A percentile compares a stretch with the other conserved stretches of the same genome.
Conservation (phyloP, 2,888 invertebrate species). For the Caradrina clavipalpis region DNA sequence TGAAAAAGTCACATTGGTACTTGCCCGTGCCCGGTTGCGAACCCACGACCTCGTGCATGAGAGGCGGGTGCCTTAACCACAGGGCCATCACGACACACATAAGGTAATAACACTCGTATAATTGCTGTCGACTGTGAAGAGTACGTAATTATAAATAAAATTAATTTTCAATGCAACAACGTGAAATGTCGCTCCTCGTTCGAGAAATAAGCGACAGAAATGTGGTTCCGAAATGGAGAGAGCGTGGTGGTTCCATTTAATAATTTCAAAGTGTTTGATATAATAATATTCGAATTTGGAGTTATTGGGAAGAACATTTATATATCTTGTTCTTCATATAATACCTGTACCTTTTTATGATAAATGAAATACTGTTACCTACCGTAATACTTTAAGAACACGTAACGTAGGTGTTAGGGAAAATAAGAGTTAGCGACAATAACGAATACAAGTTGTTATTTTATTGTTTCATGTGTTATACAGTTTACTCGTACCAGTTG, state of each 20-base stretch:
- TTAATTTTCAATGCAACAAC: conserved; percentile 43
- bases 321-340: conserved; percentile 1
- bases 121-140: conserved; percentile 40
- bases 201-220: conserved; percentile 22
- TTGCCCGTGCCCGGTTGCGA: no score
- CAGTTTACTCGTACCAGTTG: neutral
- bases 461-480: neutral
- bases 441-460: conserved; percentile 1
- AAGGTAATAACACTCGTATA: conserved; percentile 57
- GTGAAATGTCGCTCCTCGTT: conserved; percentile 24
- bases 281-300: conserved; percentile 18
- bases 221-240: conserved; percentile 18
- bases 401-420: neutral
- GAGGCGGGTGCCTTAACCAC: no score
- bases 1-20: no score
- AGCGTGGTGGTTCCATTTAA: conserved; percentile 8
- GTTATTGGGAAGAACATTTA: neutral
- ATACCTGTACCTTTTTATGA: neutral
- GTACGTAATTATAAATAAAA: conserved; percentile 50
- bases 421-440: neutral
- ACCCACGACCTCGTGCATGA: no score
- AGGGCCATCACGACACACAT: no score
- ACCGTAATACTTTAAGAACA: neutral
- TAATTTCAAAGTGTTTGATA: conserved; percentile 25
- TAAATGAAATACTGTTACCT: neutral